Conservation (phyloP, 2,113 vertebrate genomes). For the Physeter macrocephalus region DNA sequence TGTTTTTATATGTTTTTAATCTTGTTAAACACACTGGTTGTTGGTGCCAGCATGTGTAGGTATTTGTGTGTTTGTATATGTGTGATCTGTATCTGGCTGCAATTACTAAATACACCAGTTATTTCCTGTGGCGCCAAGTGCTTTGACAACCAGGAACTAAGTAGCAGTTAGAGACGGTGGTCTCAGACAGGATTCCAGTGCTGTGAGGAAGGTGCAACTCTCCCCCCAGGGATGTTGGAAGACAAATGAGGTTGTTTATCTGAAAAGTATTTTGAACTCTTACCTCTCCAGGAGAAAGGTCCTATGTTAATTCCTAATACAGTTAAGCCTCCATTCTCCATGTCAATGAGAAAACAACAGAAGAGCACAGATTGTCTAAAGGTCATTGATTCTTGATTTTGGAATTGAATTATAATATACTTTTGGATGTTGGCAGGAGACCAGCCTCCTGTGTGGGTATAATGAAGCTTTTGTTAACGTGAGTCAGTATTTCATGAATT, state of each 20-base stretch:
- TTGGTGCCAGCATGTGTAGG: not conserved
- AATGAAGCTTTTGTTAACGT: not conserved
- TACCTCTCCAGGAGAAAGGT: not conserved
- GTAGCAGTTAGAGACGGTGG: not conserved
- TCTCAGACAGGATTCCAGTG: not conserved
- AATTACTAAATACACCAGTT: not conserved
- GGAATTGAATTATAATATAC: constrained; percentile 31
- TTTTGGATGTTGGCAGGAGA: constrained; percentile 44
- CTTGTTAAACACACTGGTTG: not conserved
- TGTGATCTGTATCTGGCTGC: not conserved
- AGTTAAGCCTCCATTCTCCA: not conserved
- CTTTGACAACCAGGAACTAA: not conserved
- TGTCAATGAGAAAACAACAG: not conserved
- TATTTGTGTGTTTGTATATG: not conserved
- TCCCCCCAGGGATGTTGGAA: not conserved
- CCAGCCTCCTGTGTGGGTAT: not conserved
- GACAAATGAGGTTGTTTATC: not conserved
- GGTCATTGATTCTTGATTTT: constrained; percentile 35
- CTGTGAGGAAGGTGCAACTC: not conserved
- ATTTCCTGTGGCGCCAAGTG: not conserved
- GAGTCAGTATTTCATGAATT: not conserved
- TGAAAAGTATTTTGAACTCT: constrained; percentile 36
- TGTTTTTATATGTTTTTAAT: not conserved
- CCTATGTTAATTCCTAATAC: not conserved
- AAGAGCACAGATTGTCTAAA: constrained; percentile 36